Base-by-base conservation (phyloP, 1,140 invertebrate genomes). In the Reticulitermes speratus region DNA sequence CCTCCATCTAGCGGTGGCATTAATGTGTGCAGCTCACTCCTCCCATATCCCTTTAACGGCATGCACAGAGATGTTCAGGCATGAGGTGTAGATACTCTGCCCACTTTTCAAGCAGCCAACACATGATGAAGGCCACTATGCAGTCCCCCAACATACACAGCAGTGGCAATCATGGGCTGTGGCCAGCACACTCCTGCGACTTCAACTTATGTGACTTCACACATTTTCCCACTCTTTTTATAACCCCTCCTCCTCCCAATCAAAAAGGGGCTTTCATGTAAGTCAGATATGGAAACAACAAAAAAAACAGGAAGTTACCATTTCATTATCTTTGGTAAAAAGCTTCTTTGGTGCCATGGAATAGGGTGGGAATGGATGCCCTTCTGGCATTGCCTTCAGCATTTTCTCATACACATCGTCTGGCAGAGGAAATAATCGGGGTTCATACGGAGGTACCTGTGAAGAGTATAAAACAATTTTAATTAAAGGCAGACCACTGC, bases 341-440 rank as follows among this genome's bases (percentile, higher is more conserved):
- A 84, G 48, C 82, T 86, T 86, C 85, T 86, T 86, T 86, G 85
- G 85, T 44, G 55, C 75, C 52, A 44, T 44, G 44, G 81, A 45
- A 30, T 84, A 30, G 6, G 82, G 86, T 86, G 89, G 89, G 69
- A 90, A 89, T 3, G 90, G 91, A 89, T 94, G 93, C 59, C 94
- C 94, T 32, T 93, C 92, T 0, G 94, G 95, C 94, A 95, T 95
- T 48, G 91, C 93, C 87, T 93, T 91, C 86, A 95, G 88, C 95
- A 97, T 96, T 87, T 93, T 93, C 85, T 94, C 92, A 89, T 95
- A 96, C 12, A 92, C 92, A 48, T 94, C 93, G 65, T 97, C 96
- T 2, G 91, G 89, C 44, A 97, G 90, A 12, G 96, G 97, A 91
- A 97, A 98, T 84, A 90, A 90, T 88, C 96, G 92, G 14, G 93